phyloP scores from a whole-genome alignment of 2,797 vertebrate species.

The Anabas testudineus region DNA sequence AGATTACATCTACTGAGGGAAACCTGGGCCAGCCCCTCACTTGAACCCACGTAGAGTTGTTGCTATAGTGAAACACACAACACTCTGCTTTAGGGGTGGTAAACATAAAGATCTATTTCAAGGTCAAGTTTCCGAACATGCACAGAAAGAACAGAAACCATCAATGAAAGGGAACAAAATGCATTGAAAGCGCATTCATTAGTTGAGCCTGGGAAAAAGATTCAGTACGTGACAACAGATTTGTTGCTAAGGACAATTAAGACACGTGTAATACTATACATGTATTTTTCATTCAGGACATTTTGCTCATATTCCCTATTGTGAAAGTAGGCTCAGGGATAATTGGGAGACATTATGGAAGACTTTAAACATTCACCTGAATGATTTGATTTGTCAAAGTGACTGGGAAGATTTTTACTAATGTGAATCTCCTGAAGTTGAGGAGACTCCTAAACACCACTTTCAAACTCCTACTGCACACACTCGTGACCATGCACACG shows the following conservation, averaged over 20 bases:
- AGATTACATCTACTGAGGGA: slow-evolving; percentile 95
- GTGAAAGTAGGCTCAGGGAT: slow-evolving; percentile 7
- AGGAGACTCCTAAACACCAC: slow-evolving; percentile 32
- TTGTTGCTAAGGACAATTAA: not conserved
- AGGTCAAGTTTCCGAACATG: not conserved
- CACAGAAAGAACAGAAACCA: not conserved
- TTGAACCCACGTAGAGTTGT: slow-evolving; percentile 95
- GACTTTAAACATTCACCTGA: not conserved
- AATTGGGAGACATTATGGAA: too few relatives aligned
- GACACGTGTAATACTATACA: not conserved
- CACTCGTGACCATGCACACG: slow-evolving; percentile 21
- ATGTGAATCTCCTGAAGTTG: slow-evolving; percentile 39
- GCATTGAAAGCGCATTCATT: not conserved
- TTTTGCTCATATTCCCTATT: not conserved
- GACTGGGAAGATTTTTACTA: slow-evolving; percentile 36
- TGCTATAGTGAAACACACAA: slow-evolving; percentile 87
- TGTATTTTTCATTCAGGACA: slow-evolving; percentile 2
- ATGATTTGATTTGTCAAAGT: slow-evolving; percentile 11
- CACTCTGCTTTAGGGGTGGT: slow-evolving; percentile 13
- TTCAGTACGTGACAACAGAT: not conserved
- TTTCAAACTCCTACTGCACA: slow-evolving; percentile 32
- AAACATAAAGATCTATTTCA: slow-evolving; percentile 11
- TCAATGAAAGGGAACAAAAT: not conserved
- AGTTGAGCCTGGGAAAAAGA: not conserved
- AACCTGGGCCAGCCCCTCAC: slow-evolving; percentile 92